These are phyloP conservation scores for Drosophila flavopinicola DNA, from an alignment of 2,888 invertebrate species.

Conservation along the genomic window DNA sequence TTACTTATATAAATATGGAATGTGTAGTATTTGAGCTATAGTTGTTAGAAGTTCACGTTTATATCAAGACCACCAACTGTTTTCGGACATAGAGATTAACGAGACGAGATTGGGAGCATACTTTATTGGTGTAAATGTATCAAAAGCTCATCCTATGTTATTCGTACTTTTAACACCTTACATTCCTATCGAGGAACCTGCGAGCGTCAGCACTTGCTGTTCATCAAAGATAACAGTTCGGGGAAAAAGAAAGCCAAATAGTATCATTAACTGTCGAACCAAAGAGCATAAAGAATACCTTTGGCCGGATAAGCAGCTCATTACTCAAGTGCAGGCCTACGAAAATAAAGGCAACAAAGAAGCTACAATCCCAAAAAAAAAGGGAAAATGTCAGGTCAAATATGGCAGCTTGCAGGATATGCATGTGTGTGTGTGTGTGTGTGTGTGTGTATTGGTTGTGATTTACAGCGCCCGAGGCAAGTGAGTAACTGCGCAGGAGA, in stretches of 20 bases:
- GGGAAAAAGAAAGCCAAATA: slow-evolving; percentile 38
- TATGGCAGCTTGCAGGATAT: slow-evolving; percentile 30
- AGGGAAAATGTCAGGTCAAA: slow-evolving; percentile 49
- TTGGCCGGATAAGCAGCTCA: slow-evolving; percentile 73
- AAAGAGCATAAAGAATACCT: slow-evolving; percentile 41
- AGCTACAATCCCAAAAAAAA: slow-evolving; percentile 17
- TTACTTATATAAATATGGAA: too few species aligned
- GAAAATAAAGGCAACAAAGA: slow-evolving; percentile 11
- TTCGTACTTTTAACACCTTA: not conserved
- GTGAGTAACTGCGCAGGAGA: slow-evolving; percentile 33
- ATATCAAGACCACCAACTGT: too few species aligned
- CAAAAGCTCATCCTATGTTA: not conserved
- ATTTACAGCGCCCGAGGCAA: slow-evolving; percentile 50
- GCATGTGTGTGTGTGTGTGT: slow-evolving; percentile 2
- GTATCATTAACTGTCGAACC: slow-evolving; percentile 61
- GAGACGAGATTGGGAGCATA: too few species aligned
- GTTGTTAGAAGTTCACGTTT: too few species aligned
- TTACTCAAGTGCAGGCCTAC: slow-evolving; percentile 62
- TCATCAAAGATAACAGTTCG: slow-evolving; percentile 39
- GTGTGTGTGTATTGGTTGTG: slow-evolving; percentile 37
- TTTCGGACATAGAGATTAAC: too few species aligned
- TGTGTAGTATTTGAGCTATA: too few species aligned
- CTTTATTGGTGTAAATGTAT: slow-evolving; percentile 6
- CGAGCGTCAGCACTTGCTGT: slow-evolving; percentile 19
- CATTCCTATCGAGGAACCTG: not conserved